Base-by-base conservation (phyloP, 2,888 invertebrate genomes). In the Heliconius erato region DNA sequence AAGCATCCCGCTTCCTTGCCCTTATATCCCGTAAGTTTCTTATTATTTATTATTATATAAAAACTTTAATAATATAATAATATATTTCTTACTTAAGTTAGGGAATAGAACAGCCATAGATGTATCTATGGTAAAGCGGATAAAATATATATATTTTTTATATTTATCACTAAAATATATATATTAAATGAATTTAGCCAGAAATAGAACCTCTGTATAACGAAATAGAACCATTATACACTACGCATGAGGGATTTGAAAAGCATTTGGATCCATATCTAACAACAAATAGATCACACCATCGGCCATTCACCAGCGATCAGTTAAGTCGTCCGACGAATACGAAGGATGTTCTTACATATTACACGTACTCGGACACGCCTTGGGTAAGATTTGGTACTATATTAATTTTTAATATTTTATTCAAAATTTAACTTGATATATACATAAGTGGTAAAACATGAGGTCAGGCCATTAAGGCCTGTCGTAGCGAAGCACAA, bases 181-280 rank as follows among this genome's bases (percentile, higher is more conserved):
- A 28, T 49, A 44, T 49, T 28, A 28, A 28, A 2, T 19, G 0
- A 14, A 68, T 85, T 23, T 83, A 94, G 94, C 84, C 85, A 49
- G 87, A 88, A 74, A 71, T 86, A 28, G 90, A 92, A 84, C 91
- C 92, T 23, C 91, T 89, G 88, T 89, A 88, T 63, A 92, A 91
- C 81, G 91, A 92, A 14, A 40, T 94, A 28, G 92, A 92, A 28
- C 91, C 92, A 0, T 83, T 95, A 12, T 93, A 95, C 63, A 95
- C 94, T 0, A 95, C 93, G 0, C 87, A 94, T 78, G 94, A 95
- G 16, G 95, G 96, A 1, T 94, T 89, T 63, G 93, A 94, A 85
- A 94, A 95, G 80, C 90, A 91, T 81, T 87, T 95, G 74, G 96
- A 96, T 82, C 95, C 95, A 0, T 96, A 96, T 81, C 85, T 96